These are phyloP conservation scores for Tiliqua scincoides DNA, from an alignment of 2,113 vertebrate genomes.

Conservation along the genomic window DNA sequence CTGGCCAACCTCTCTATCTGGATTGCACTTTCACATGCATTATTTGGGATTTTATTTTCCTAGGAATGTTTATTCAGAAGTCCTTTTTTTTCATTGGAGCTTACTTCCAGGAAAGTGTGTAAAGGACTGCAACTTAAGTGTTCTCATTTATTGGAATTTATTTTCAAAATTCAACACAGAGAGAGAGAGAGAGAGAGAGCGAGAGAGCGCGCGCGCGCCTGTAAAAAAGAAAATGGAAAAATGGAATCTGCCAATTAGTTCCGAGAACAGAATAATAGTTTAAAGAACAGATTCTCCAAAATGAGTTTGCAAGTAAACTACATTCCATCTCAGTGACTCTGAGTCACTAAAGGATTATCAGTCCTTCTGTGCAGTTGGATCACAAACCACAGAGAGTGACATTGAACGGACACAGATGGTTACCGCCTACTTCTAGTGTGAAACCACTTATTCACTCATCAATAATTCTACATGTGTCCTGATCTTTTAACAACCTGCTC, in stretches of 20 bases:
- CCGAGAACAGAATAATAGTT: constrained; percentile 22
- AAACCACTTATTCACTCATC: constrained; percentile 60
- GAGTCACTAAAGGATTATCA: constrained; percentile 24
- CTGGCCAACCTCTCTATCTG: no score
- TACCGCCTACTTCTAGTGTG: constrained; percentile 64
- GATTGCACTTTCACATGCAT: background rate
- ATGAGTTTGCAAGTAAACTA: constrained; percentile 1
- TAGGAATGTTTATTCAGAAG: background rate
- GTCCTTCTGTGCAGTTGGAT: constrained; percentile 57
- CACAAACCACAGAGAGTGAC: constrained; percentile 67
- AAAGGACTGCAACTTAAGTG: no score
- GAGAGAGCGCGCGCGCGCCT: background rate
- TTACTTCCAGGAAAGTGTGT: no score
- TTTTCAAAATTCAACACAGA: background rate
- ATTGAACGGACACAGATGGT: constrained; percentile 64
- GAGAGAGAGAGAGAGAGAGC: background rate
- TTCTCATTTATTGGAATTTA: background rate
- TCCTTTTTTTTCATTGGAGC: no score
- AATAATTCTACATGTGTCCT: constrained; percentile 49
- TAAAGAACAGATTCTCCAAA: background rate
- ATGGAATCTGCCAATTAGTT: background rate
- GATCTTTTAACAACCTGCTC: constrained; percentile 63
- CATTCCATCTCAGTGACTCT: constrained; percentile 37
- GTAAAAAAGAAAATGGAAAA: background rate
- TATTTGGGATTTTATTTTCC: background rate